Base-by-base conservation (phyloP, 2,888 invertebrate species). In the Germaria angustata region DNA sequence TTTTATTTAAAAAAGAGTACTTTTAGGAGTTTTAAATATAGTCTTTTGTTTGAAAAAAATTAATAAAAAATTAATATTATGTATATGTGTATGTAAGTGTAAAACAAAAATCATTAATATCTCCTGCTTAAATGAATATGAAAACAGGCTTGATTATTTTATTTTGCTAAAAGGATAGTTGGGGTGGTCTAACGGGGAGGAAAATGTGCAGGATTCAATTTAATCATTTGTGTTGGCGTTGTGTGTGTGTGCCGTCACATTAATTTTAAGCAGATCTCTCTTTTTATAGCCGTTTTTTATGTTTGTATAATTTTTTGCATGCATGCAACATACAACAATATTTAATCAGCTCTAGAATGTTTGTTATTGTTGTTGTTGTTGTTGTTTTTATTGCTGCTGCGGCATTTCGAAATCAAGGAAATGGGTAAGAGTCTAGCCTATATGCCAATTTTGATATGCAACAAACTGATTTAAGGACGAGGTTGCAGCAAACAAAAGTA, bases 251-350 rank as follows among this genome's bases (percentile, higher is more conserved):
- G 8, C 72, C 77, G 73, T 53, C 81, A 75, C 73, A 78, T 75
- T 81, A 78, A 81, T 81, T 81, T 77, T 65, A 73, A 73, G 69
- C 81, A 81, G 66, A 81, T 53, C 77, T 77, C 72, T 39, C 39
- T 4, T 66, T 49, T 79, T 61, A 9, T 39, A 8, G 32, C 15
- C 28, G 15, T 9, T 28, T 41, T 46, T 59, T 34, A 57, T 34
- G 6, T 39, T 39, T 5, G 7, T 20, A 4, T 32, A 15, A n/a
- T 57, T 22, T 59, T 22, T 59, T 41, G 11, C 2, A 13, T 22
- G 22, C 24, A 7, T 61, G 17, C 28, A 22, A 34, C 20, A 39
- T 51, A 28, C 44, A 55, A 44, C 65, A 49, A 41, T 41, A 49
- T 57, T 68, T 81, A 78, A 78, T 81, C 81, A 73, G 72, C 68